Base-by-base conservation (phyloP, 2,888 invertebrate genomes). In the Drosophila robusta region DNA sequence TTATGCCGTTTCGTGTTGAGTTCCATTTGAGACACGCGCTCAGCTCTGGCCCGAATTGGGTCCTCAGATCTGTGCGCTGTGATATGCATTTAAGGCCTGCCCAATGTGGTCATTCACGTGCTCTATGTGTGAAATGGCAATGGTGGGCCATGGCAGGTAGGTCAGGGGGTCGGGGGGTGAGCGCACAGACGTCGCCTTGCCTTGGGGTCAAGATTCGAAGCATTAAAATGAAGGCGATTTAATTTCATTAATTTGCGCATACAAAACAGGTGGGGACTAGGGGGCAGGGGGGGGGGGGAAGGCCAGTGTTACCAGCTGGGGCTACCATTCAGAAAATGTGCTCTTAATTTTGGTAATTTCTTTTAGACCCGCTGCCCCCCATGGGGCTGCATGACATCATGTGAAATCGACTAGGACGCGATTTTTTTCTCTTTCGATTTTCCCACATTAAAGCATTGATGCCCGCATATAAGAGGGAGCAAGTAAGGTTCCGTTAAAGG, bases 321-420 rank as follows among this genome's bases (percentile, higher is more conserved):
- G 14, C 16, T 47, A 7, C 32, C 46, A 70, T 64, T 60, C 64
- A 60, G 34, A 57, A 65, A 74, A 70, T 74, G 71, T 62, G 39
- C 78, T 81, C 87, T 86, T 86, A 80, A 86, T 81, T 86, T 81
- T 62, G 66, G 80, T 83, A 81, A 81, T 83, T 81, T 80, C 87
- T 73, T 68, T 58, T 9, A 39, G 4, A 9, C 4, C 11, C 16
- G 6, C 16, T 3, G 3, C 9, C 16, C 51, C 26, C 14, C 14
- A 2, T 14, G 26, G 7, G 12, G 49, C 42, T 41, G 62, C 76
- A 75, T 69, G 80, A 61, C 87, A 86, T 65, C 77, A 72, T 52
- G 70, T 60, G 47, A 76, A 64, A 51, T 63, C 45, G 64, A 14
- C 38, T 50, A n/a, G 36, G 50, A 65, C 45, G 66, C 54, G 57